Evolutionary conservation across 2,888 invertebrate species (phyloP), one percentile per base, ranked within the genome.

Genomic region (Eudasyphora cyanicolor): DNA sequence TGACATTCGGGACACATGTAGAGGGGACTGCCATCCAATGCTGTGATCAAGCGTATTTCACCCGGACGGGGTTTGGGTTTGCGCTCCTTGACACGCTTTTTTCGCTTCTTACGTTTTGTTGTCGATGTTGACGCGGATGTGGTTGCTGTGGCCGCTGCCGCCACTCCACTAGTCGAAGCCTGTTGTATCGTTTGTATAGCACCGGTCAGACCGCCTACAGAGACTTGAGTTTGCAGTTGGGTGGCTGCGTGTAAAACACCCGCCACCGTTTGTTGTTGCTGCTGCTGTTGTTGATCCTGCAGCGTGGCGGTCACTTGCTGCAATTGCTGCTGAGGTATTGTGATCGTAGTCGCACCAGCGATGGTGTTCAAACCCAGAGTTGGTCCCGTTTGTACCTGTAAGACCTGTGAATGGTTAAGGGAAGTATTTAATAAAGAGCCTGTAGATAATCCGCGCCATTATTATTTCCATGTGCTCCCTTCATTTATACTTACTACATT

Each of bases 1-100:
- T 97, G 96, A 89, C 97, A 97, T 89, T 97, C 97, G 0, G 97
- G 97, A 89, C 97, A 97, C 91, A 97, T 96, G 88, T 96, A 97
- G 8, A 97, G 90, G 0, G 97, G 96, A 84, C 96, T 96, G 21
- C 97, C 97, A 88, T 97, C 97, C 14, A 94, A 91, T 8, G 96
- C 96, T 2, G 96, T 96, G 10, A 96, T 96, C 32, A 96, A 92
- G 45, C 96, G 94, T 87, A 97, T 97, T 92, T 97, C 96, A 0
- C 97, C 97, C 0, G 97, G 97, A 88, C 96, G 96, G 0, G 96
- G 96, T 60, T 96, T 93, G 0, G 95, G 95, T 86, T 96, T 97
- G 88, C 96, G 95, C 89, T 96, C 96, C 79, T 92, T 92, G 64
- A 90, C 94, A 0, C 94, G 93, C 92, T 96, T 96, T 93, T 96